phyloP scores from a whole-genome alignment of 2,113 vertebrate species.

The Scartelaos histophorus region DNA sequence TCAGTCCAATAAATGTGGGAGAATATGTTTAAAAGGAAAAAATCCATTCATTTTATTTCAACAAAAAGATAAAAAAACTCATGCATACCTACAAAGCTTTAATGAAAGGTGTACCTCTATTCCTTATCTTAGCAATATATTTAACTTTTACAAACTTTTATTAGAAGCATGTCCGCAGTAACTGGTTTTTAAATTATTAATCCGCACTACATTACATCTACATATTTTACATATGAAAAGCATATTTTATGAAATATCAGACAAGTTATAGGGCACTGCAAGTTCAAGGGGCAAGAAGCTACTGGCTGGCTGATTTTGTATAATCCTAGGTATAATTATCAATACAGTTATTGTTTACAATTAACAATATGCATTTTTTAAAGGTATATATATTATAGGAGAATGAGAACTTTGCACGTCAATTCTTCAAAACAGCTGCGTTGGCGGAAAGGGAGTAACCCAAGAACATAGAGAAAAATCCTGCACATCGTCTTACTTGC shows the following conservation, averaged over 20 bases:
- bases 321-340: not conserved
- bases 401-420: no score
- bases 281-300: not conserved
- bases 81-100: slow-evolving; percentile 49
- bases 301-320: not conserved
- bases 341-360: no score
- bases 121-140: slow-evolving; percentile 11
- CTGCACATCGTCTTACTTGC: no score
- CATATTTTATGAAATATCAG: not conserved
- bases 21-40: slow-evolving; percentile 14
- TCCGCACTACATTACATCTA: not conserved
- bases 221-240: not conserved
- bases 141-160: slow-evolving; percentile 18
- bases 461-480: no score
- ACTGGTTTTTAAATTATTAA: not conserved
- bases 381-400: no score
- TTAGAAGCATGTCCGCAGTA: not conserved
- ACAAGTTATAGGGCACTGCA: not conserved
- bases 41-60: slow-evolving; percentile 24
- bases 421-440: no score
- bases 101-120: slow-evolving; percentile 27
- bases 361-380: no score
- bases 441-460: no score
- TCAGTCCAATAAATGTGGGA: slow-evolving; percentile 5
- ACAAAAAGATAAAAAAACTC: slow-evolving; percentile 47